Conservation (phyloP, 2,888 invertebrate genomes). For the Clepsis dumicolana region DNA sequence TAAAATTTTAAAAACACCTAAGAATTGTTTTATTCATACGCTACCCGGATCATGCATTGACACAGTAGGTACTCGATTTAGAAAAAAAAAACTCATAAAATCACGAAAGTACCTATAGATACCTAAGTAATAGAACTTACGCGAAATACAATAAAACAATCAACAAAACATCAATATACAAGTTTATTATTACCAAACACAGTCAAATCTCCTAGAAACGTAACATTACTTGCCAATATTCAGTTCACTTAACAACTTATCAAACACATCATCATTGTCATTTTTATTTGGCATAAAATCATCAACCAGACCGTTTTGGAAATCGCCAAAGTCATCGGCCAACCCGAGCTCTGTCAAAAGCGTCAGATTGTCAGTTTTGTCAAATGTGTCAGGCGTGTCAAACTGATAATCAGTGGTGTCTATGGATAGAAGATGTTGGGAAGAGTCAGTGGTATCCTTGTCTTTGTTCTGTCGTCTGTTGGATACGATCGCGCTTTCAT, state of each 20-base stretch:
- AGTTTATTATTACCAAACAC: constrained; percentile 33
- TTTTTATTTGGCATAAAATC: constrained; percentile 61
- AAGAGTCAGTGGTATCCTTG: constrained; percentile 67
- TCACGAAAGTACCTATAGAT: too few species aligned
- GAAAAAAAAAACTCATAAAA: too few species aligned
- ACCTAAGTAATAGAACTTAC: too few species aligned
- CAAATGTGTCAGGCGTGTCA: constrained; percentile 54
- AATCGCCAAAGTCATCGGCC: constrained; percentile 82
- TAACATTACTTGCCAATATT: constrained; percentile 60
- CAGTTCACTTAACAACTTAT: constrained; percentile 75
- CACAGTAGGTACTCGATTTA: too few species aligned
- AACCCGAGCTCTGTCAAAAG: constrained; percentile 86
- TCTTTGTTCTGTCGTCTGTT: constrained; percentile 73
- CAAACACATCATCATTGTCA: constrained; percentile 74
- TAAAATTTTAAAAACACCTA: too few species aligned
- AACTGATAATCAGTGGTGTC: constrained; percentile 48
- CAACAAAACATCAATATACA: constrained; percentile 34
- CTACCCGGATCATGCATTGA: too few species aligned
- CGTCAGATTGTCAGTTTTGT: constrained; percentile 65
- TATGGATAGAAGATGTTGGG: constrained; percentile 71
- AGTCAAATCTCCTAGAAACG: constrained; percentile 8
- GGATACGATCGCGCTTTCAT: constrained; percentile 69
- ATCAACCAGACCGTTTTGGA: constrained; percentile 74
- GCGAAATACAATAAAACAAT: constrained; percentile 12
- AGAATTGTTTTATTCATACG: too few species aligned